These are phyloP conservation scores for Tanypteryx hageni DNA, from an alignment of 2,888 invertebrate genomes.

Conservation along the genomic window DNA sequence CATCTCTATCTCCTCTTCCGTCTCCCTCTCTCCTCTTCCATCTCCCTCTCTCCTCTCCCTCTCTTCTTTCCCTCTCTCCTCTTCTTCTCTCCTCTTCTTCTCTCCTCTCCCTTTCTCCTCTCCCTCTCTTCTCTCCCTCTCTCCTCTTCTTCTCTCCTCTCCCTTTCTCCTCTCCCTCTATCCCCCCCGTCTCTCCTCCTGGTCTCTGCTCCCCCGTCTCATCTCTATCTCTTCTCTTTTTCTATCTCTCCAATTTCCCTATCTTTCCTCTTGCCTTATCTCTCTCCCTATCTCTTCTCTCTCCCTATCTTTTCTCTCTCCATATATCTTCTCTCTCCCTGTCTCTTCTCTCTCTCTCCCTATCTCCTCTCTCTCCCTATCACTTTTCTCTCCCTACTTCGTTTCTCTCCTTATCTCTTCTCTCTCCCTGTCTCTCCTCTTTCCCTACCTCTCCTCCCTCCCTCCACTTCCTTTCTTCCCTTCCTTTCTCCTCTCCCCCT, in stretches of 20 bases:
- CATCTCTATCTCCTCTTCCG: too few species aligned
- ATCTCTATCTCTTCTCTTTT: too few species aligned
- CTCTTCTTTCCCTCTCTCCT: neutral
- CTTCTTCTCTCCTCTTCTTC: neutral
- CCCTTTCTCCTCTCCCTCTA: neutral
- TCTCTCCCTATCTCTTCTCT: neutral
- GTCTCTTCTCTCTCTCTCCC: too few species aligned
- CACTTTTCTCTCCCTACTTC: neutral
- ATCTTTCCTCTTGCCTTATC: too few species aligned
- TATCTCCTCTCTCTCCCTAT: neutral
- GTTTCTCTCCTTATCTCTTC: neutral
- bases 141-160: neutral
- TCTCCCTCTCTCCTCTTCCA: neutral
- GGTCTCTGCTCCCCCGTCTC: too few species aligned
- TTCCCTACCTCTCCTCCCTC: neutral
- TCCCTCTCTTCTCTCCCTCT: neutral
- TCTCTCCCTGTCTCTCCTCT: neutral
- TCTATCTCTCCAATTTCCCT: neutral
- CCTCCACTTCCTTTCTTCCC: neutral
- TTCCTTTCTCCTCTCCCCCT: neutral
- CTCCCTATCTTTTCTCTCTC: neutral
- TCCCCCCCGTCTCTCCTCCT: too few species aligned
- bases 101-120: neutral
- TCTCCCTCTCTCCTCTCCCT: neutral
- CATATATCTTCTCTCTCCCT: neutral